phyloP scores from a whole-genome alignment of 1,140 invertebrate species.

The Leptoteleia sp. region DNA sequence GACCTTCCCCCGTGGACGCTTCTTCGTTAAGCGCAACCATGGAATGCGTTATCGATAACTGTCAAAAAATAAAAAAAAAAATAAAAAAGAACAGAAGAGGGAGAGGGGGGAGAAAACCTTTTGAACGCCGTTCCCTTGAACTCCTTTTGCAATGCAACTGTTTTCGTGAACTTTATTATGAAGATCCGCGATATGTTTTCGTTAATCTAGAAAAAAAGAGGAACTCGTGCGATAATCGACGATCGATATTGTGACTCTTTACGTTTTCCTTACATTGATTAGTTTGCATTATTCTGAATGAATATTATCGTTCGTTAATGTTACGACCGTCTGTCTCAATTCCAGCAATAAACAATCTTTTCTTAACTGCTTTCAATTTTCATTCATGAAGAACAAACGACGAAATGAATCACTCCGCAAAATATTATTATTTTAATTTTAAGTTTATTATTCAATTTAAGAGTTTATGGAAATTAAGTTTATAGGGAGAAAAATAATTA shows the following conservation, averaged over 20 bases:
- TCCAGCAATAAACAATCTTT: constrained; percentile 8
- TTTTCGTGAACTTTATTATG: constrained; percentile 50
- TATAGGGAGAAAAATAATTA: too few species aligned
- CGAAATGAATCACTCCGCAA: too few species aligned
- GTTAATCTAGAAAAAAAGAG: constrained; percentile 32
- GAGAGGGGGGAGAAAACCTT: too few species aligned
- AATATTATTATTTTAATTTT: too few species aligned
- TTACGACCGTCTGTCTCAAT: constrained; percentile 18
- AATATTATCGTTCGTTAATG: constrained; percentile 30
- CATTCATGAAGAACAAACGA: constrained; percentile 13
- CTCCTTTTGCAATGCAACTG: constrained; percentile 51
- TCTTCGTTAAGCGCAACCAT: constrained; percentile 52
- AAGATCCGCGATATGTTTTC: constrained; percentile 18
- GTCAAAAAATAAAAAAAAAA: too few species aligned
- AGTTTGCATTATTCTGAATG: constrained; percentile 36
- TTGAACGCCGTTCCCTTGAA: constrained; percentile 49
- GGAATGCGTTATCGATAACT: constrained; percentile 46
- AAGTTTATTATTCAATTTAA: too few species aligned
- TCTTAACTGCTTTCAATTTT: constrained; percentile 39
- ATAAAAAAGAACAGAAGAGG: too few species aligned
- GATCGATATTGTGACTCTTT: constrained; percentile 12
- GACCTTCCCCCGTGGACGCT: constrained; percentile 54
- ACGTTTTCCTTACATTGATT: constrained; percentile 34
- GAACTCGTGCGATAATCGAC: constrained; percentile 27
- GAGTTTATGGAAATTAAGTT: too few species aligned